phyloP scores from a whole-genome alignment of 1,140 invertebrate genomes.

The Zaprionus vittiger region DNA sequence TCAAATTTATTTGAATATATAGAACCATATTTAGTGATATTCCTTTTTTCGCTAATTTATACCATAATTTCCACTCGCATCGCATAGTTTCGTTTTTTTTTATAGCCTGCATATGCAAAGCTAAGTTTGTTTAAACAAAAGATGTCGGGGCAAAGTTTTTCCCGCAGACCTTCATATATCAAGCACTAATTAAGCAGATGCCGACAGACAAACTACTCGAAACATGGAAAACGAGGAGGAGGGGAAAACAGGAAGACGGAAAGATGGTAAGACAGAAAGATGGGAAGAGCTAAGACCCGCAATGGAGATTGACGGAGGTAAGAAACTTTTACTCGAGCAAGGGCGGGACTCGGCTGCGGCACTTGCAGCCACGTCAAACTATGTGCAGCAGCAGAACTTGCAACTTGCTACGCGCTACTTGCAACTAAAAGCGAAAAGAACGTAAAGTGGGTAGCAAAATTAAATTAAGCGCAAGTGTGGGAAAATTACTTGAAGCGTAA shows the following conservation, averaged over 20 bases:
- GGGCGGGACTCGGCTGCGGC: neutral
- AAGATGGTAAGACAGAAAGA: neutral
- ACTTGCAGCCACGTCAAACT: slow-evolving; percentile 20
- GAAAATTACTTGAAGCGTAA: slow-evolving; percentile 79
- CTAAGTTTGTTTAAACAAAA: slow-evolving; percentile 32
- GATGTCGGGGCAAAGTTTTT: slow-evolving; percentile 37
- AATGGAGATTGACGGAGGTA: slow-evolving; percentile 6
- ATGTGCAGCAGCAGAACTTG: slow-evolving; percentile 30
- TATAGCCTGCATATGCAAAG: neutral
- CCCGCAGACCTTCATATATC: slow-evolving; percentile 51
- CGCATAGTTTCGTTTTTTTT: neutral
- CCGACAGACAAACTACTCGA: slow-evolving; percentile 33
- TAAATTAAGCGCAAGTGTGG: slow-evolving; percentile 80
- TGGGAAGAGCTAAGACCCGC: neutral
- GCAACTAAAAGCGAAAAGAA: slow-evolving; percentile 59
- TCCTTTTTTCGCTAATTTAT: neutral
- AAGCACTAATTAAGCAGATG: slow-evolving; percentile 66
- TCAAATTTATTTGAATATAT: neutral
- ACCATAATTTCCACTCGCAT: neutral
- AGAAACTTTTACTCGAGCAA: slow-evolving; percentile 60
- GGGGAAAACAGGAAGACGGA: neutral
- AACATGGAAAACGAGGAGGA: slow-evolving; percentile 9
- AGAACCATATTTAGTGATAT: neutral
- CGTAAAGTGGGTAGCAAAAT: slow-evolving; percentile 61
- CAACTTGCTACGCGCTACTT: slow-evolving; percentile 11